phyloP scores from a whole-genome alignment of 1,140 invertebrate species.

The Akabosia matsudoensis region DNA sequence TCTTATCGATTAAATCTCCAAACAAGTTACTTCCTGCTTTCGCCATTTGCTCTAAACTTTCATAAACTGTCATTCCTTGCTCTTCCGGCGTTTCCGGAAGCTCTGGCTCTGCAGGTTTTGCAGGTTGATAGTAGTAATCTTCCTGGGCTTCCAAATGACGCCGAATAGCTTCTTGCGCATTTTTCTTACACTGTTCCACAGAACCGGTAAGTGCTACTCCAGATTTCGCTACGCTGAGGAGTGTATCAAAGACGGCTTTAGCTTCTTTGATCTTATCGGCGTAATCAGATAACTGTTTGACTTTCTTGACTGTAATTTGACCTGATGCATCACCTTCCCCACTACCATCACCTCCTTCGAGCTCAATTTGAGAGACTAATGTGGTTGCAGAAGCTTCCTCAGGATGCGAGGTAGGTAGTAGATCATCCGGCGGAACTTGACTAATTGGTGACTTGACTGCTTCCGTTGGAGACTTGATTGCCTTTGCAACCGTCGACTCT shows the following conservation, averaged over 20 bases:
- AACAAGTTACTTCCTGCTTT: constrained; percentile 19
- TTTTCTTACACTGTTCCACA: constrained; percentile 32
- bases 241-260: constrained; percentile 29
- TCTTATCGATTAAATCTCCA: constrained; percentile 23
- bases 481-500: neutral
- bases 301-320: constrained; percentile 3
- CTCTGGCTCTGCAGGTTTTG: neutral
- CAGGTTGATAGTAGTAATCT: constrained; percentile 31
- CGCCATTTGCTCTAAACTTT: constrained; percentile 33
- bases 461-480: neutral
- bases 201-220: constrained; percentile 20
- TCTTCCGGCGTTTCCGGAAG: constrained; percentile 29
- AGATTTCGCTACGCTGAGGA: constrained; percentile 30
- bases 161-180: constrained; percentile 20
- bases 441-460: neutral
- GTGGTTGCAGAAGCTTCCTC: neutral
- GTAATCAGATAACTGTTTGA: constrained; percentile 17
- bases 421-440: neutral
- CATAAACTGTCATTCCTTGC: constrained; percentile 25
- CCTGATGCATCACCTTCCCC: neutral
- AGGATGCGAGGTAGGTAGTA: neutral
- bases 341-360: neutral
- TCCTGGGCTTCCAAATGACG: constrained; percentile 26
- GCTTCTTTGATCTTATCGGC: constrained; percentile 29
- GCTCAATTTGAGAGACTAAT: neutral